phyloP scores from a whole-genome alignment of 2,888 invertebrate genomes.

The Noctuana brunneofusca region DNA sequence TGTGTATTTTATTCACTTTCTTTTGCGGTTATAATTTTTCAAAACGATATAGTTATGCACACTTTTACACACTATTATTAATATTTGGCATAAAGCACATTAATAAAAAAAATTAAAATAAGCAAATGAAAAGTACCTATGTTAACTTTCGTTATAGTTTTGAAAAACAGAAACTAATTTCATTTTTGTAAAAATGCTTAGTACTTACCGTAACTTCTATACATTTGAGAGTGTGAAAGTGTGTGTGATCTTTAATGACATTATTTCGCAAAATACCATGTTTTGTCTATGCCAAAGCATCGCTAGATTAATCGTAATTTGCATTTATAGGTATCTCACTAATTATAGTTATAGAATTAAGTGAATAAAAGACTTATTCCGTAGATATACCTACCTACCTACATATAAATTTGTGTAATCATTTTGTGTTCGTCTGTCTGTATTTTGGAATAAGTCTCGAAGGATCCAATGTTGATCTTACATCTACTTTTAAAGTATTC shows the following conservation, averaged over 20 bases:
- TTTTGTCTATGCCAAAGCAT: constrained; percentile 84
- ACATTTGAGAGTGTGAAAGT: constrained; percentile 12
- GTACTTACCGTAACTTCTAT: background rate
- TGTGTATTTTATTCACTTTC: too few relatives aligned
- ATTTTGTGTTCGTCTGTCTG: constrained; percentile 58
- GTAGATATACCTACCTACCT: constrained; percentile 63
- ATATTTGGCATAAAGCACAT: constrained; percentile 8
- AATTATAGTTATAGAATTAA: constrained; percentile 73
- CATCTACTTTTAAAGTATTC: constrained; percentile 32
- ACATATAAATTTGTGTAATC: constrained; percentile 56
- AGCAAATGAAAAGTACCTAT: background rate
- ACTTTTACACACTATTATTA: constrained; percentile 24
- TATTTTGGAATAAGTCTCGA: constrained; percentile 73
- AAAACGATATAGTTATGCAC: too few relatives aligned
- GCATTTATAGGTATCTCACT: constrained; percentile 83
- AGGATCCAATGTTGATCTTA: constrained; percentile 43
- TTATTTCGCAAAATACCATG: constrained; percentile 66
- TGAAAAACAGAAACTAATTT: background rate
- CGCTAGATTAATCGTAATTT: constrained; percentile 80
- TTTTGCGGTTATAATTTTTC: too few relatives aligned
- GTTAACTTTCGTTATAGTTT: background rate
- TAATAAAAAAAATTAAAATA: background rate
- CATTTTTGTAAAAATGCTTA: background rate
- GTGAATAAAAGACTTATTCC: constrained; percentile 80
- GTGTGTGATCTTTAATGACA: constrained; percentile 25